Evolutionary conservation across 2,797 vertebrate genomes (phyloP).

Genomic region (Aulostomus chinensis): DNA sequence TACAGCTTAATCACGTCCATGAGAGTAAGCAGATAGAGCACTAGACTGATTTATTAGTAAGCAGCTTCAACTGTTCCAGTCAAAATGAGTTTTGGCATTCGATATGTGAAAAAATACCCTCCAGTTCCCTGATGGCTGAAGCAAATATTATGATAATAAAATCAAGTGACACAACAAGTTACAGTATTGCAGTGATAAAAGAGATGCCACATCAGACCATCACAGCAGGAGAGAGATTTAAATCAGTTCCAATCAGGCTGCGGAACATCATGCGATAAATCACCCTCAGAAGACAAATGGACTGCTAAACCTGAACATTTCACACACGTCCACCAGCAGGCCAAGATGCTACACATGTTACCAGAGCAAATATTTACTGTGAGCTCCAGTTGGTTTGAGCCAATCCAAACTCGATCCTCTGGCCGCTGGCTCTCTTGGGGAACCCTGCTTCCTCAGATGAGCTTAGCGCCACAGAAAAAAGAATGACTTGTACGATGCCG

Average conservation of each 20-base stretch:
- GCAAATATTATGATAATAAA: slow-evolving; percentile 55
- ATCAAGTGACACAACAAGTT: slow-evolving; percentile 59
- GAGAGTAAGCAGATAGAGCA: slow-evolving; percentile 35
- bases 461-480: slow-evolving; percentile 83
- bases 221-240: slow-evolving; percentile 44
- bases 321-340: too few relatives aligned
- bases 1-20: slow-evolving; percentile 47
- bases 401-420: slow-evolving; percentile 78
- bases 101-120: slow-evolving; percentile 31
- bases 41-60: slow-evolving; percentile 52
- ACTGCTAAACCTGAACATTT: neutral
- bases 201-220: slow-evolving; percentile 24
- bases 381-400: slow-evolving; percentile 74
- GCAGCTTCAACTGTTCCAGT: slow-evolving; percentile 43
- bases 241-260: slow-evolving; percentile 51
- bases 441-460: slow-evolving; percentile 78
- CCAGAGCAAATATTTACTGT: slow-evolving; percentile 76
- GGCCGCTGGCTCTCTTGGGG: slow-evolving; percentile 74
- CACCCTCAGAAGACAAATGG: slow-evolving; percentile 15
- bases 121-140: slow-evolving; percentile 37
- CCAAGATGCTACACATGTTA: slow-evolving; percentile 45
- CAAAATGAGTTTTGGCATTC: slow-evolving; percentile 60
- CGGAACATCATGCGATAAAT: slow-evolving; percentile 41
- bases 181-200: slow-evolving; percentile 23
- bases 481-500: slow-evolving; percentile 83